Conservation (phyloP, 64 coral and sea anemone species). For the Acropora yongei region DNA sequence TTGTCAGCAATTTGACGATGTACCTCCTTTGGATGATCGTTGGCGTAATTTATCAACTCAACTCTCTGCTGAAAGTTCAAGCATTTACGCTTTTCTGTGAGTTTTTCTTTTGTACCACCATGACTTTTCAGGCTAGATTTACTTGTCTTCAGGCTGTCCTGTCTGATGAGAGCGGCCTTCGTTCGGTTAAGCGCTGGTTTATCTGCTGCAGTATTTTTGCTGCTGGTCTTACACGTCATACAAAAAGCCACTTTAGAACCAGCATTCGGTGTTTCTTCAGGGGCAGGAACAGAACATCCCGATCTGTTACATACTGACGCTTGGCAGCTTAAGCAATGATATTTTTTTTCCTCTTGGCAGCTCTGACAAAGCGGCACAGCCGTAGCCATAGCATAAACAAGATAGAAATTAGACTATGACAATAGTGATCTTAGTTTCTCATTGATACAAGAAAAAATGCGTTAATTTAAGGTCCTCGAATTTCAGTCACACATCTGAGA, state of each 20-base stretch:
- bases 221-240: background rate
- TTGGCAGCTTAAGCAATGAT: background rate
- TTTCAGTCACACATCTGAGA: background rate
- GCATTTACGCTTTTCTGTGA: constrained; percentile 25
- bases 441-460: background rate
- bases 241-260: background rate
- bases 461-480: background rate
- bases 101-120: background rate
- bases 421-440: background rate
- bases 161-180: background rate
- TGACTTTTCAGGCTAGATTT: background rate
- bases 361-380: background rate
- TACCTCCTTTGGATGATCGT: no score
- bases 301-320: background rate
- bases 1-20: no score
- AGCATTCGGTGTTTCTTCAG: constrained; percentile 19
- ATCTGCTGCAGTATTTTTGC: background rate
- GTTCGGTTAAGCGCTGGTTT: background rate
- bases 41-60: constrained; percentile 39
- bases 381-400: background rate
- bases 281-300: background rate
- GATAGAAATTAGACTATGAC: background rate
- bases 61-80: constrained; percentile 30
- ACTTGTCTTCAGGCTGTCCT: background rate
- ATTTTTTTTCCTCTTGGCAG: background rate